Percentiles rank a stretch among this genome's conserved stretches.
Conservation (phyloP, 2,888 invertebrate species). For the Sclerodermus sp. region DNA sequence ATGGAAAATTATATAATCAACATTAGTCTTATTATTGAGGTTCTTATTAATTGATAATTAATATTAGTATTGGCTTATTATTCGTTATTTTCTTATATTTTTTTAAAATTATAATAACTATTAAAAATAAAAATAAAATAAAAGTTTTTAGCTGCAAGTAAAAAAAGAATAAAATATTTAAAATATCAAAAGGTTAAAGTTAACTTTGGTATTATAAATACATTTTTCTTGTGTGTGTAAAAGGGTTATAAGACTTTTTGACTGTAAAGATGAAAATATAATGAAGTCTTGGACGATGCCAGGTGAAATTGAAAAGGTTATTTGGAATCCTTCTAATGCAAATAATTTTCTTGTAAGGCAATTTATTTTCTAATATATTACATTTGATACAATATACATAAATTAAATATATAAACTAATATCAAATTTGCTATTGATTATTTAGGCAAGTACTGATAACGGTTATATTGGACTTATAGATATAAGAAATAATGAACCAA, state of each 20-base stretch:
- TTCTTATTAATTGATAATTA: no score
- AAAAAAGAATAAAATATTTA: no score
- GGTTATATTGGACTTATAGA: conserved; percentile 64
- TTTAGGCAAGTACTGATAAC: conserved; percentile 61
- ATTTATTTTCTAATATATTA: conserved; percentile 21
- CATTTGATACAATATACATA: neutral
- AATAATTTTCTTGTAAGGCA: conserved; percentile 77
- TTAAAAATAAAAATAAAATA: no score
- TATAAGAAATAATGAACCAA: conserved; percentile 60
- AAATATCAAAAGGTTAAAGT: no score
- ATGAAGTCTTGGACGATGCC: conserved; percentile 72
- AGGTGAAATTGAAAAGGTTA: conserved; percentile 83
- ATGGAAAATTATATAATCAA: no score
- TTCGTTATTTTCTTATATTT: no score
- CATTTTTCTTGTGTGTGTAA: conserved; percentile 19
- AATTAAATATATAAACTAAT: neutral
- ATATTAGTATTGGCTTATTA: no score
- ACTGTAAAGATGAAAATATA: conserved; percentile 68
- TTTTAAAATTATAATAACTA: no score
- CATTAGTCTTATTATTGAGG: no score
- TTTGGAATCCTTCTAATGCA: conserved; percentile 81
- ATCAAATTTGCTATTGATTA: conserved; percentile 4
- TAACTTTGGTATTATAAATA: neutral
- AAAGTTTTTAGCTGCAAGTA: no score
- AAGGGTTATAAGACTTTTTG: conserved; percentile 75